Base-by-base conservation (phyloP, 2,888 invertebrate species). In the Ophion ventricosus region DNA sequence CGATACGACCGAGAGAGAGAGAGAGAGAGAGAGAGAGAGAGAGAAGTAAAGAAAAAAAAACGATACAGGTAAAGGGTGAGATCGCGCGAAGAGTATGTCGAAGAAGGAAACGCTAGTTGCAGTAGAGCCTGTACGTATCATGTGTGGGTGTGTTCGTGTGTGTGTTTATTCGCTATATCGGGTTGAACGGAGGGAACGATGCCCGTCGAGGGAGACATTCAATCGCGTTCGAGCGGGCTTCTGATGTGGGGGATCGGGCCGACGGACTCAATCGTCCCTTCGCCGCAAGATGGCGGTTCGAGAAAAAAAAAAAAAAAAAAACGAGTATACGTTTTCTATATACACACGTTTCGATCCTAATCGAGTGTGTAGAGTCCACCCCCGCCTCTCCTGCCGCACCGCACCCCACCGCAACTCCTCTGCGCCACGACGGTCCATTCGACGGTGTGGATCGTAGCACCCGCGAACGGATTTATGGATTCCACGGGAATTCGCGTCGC, bases 201-300 rank as follows among this genome's bases (percentile, higher is more conserved):
- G 89, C 90, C 91, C 92, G 93, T 91, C 93, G 90, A 89, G 93
- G 93, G 93, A 93, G 92, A 93, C 93, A 93, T 93, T 93, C 91
- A 92, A 91, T 92, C 91, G 92, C 74, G 74, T 91, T 91, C 90
- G 91, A 90, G 88, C 91, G 89, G 90, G 90, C 89, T 54, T 70
- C 61, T 26, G 57, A 40, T 66, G 74, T 74, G 63, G 35, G 49
- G 49, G 49, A 49, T 49, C 14, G 49, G 14, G 49, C 49, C 78
- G 82, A 73, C 70, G 73, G 63, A 79, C 75, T 79, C 81, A 26
- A 84, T 84, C 84, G 84, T 61, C 72, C 66, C 40, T 75, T 75
- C 81, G 74, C 66, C 64, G 72, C 80, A 87, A 85, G 86, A 87
- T 86, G 85, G 85, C 87, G 85, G 56, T 29, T 26, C 3, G 14